Evolutionary conservation across 1,140 invertebrate genomes (phyloP).

Genomic region (Drosophila busckii): DNA sequence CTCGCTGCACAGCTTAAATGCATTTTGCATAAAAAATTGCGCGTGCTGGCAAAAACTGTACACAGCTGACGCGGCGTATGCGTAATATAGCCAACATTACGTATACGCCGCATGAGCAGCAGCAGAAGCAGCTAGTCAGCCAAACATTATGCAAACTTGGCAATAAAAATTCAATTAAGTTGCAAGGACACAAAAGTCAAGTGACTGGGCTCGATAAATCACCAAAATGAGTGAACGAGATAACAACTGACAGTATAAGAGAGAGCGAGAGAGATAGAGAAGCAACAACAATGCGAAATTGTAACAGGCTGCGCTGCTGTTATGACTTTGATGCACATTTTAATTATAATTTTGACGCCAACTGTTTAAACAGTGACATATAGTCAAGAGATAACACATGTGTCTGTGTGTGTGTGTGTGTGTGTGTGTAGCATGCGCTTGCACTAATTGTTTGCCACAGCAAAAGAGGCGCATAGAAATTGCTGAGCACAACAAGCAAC

Average conservation of each 20-base stretch:
- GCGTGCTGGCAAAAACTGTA: neutral
- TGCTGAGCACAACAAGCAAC: conserved; percentile 13
- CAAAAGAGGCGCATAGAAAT: conserved; percentile 17
- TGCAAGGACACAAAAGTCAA: conserved; percentile 64
- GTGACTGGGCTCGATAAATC: conserved; percentile 44
- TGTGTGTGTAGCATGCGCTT: conserved; percentile 16
- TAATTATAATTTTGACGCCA: conserved; percentile 76
- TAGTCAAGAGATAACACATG: conserved; percentile 20
- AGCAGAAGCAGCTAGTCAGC: conserved; percentile 5
- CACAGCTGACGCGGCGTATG: conserved; percentile 39
- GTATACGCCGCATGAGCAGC: conserved; percentile 30
- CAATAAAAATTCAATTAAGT: conserved; percentile 77
- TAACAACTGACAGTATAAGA: neutral
- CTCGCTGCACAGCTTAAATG: conserved; percentile 37
- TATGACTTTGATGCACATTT: conserved; percentile 73
- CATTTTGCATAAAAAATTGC: conserved; percentile 34
- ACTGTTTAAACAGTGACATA: conserved; percentile 60
- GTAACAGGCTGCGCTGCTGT: conserved; percentile 62
- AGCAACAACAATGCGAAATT: conserved; percentile 38
- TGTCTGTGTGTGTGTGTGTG: conserved; percentile 14
- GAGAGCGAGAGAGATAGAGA: neutral
- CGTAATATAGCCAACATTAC: conserved; percentile 53
- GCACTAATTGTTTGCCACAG: conserved; percentile 38
- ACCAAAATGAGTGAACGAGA: neutral
- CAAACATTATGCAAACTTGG: conserved; percentile 71